phyloP scores from a whole-genome alignment of 2,888 invertebrate genomes.

The Zootermopsis nevadensis region DNA sequence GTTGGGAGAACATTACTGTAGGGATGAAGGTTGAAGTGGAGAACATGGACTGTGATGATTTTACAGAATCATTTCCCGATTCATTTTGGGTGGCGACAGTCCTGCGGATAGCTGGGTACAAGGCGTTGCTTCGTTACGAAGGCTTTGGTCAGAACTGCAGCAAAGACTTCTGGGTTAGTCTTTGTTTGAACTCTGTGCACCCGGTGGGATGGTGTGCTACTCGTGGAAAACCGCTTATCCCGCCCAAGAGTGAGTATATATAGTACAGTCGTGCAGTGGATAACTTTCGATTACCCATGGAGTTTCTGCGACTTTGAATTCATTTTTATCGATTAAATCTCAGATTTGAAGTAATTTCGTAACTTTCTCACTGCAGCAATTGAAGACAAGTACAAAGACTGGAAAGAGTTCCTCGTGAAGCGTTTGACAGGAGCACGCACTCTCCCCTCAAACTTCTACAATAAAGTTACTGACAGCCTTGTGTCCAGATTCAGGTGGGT shows the following conservation, averaged over 20 bases:
- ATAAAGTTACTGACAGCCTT: conserved; percentile 85
- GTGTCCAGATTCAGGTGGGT: conserved; percentile 78
- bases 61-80: conserved; percentile 81
- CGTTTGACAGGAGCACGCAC: conserved; percentile 95
- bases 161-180: conserved; percentile 96
- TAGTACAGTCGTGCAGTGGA: no score
- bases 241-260: conserved; percentile 78
- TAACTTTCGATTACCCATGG: no score
- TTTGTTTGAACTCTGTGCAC: conserved; percentile 94
- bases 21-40: conserved; percentile 95
- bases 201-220: conserved; percentile 99
- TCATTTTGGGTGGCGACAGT: conserved; percentile 98
- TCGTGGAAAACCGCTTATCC: conserved; percentile 93
- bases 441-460: conserved; percentile 91
- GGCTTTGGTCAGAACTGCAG: conserved; percentile 90
- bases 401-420: conserved; percentile 95
- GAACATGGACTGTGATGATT: conserved; percentile 88
- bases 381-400: conserved; percentile 92
- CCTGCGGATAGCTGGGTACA: conserved; percentile 77
- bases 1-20: conserved; percentile 87
- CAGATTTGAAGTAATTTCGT: conserved; percentile 26
- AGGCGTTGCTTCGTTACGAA: conserved; percentile 78
- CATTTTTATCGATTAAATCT: not conserved
- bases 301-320: no score
- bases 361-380: conserved; percentile 64